Evolutionary conservation across 2,888 invertebrate genomes (phyloP).

Genomic region (Sipha maydis): DNA sequence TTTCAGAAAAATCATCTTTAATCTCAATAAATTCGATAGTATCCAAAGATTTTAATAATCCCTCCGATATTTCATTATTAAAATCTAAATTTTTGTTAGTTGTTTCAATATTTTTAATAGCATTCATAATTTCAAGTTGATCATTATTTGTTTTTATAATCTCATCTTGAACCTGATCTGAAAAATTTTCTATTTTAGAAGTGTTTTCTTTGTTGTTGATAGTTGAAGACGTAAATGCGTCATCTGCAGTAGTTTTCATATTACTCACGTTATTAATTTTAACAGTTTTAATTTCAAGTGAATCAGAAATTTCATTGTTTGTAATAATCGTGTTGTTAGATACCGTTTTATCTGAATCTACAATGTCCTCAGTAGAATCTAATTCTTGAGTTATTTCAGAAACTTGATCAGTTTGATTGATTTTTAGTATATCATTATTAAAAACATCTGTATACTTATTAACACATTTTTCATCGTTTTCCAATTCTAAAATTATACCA

Average conservation of each 20-base stretch:
- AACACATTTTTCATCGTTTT: neutral
- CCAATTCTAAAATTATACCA: neutral
- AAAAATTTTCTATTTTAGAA: neutral
- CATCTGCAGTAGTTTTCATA: neutral
- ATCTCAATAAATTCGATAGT: neutral
- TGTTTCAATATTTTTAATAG: no score
- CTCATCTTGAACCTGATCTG: neutral
- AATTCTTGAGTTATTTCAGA: neutral
- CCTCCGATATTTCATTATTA: neutral
- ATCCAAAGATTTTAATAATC: neutral
- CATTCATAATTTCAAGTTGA: neutral
- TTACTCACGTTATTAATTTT: neutral
- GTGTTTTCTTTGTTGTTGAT: neutral
- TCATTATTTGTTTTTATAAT: neutral
- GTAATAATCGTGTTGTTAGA: neutral
- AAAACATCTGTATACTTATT: neutral
- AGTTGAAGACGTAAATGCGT: neutral
- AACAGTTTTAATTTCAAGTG: neutral
- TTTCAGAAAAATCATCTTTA: neutral
- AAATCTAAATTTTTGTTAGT: neutral
- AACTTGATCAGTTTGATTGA: neutral
- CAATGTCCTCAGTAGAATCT: neutral
- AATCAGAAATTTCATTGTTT: neutral
- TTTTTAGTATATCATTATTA: neutral
- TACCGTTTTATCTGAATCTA: conserved; percentile 38